phyloP scores from a whole-genome alignment of 2,113 vertebrate genomes.

The Silurus meridionalis region DNA sequence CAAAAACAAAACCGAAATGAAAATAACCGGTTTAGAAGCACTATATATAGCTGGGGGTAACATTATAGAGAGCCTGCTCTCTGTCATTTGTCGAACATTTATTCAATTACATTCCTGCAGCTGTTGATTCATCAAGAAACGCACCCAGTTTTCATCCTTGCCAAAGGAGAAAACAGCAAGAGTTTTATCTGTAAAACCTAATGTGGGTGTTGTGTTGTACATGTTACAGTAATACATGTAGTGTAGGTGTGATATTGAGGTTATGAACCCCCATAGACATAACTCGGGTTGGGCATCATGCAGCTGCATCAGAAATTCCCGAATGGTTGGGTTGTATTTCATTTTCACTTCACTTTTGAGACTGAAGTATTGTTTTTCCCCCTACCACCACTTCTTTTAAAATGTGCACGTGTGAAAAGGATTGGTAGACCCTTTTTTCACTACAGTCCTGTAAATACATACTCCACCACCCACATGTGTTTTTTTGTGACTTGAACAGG shows the following conservation, averaged over 20 bases:
- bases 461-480: neutral
- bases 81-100: neutral
- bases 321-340: neutral
- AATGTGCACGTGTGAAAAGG: too few relatives aligned
- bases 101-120: neutral
- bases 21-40: neutral
- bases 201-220: too few relatives aligned
- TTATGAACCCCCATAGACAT: neutral
- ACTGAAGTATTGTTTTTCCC: too few relatives aligned
- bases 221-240: neutral
- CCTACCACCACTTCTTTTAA: too few relatives aligned
- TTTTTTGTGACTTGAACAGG: neutral
- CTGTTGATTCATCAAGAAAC: neutral
- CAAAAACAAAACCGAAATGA: too few relatives aligned
- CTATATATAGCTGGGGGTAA: neutral
- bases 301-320: neutral
- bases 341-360: neutral
- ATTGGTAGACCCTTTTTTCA: too few relatives aligned
- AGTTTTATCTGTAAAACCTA: neutral
- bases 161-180: neutral
- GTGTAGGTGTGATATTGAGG: too few relatives aligned
- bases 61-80: neutral
- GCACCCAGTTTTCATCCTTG: neutral
- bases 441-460: too few relatives aligned
- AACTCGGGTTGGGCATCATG: neutral